Base-by-base conservation (phyloP, 2,797 vertebrate genomes). In the Phrynocephalus forsythii region DNA sequence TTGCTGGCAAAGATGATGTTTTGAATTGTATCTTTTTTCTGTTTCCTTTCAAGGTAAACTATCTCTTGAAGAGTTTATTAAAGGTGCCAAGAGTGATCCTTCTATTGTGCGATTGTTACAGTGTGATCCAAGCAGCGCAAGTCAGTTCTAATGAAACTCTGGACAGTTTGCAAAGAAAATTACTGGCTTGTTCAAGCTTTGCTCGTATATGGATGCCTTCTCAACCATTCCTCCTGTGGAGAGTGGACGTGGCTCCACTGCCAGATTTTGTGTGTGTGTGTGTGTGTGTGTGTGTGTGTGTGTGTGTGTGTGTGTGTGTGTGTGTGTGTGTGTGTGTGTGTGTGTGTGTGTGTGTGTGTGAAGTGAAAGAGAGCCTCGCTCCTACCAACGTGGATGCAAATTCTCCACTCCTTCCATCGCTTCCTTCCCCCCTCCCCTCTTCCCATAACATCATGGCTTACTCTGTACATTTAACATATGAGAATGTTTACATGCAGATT, bases 61-160 rank as follows among this genome's bases (percentile, higher is more conserved):
- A 86, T 98, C 98, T 0, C 96, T 98, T 90, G 98, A 98, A 94
- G 98, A 98, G 93, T 98, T 98, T 94, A 98, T 98, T 93, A 98
- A 97, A 97, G 98, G 98, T 96, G 98, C 98, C 97, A 98, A 97
- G 97, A 98, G 98, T 0, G 98, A 98, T 85, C 98, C 98, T n/a
- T 98, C 97, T 92, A 98, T 98, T 1, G 98, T 98, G 87, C 97
- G 97, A 87, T 95, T 98, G 96, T 95, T 98, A 94, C 98, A 98
- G 95, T 98, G 97, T 0, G 97, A 98, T 95, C 97, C 97, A 84
- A 98, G 97, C 86, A 98, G 97, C 5, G 97, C 97, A 0, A 97
- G 97, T 38, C 97, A 98, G 89, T 98, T 98, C 97, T 98, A 92
- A 97, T 92, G n/a, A 82, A 79, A 84, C 77, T 56, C 63, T 20